Evolutionary conservation across 2,888 invertebrate species (phyloP).

Genomic region (Urechis unicinctus): DNA sequence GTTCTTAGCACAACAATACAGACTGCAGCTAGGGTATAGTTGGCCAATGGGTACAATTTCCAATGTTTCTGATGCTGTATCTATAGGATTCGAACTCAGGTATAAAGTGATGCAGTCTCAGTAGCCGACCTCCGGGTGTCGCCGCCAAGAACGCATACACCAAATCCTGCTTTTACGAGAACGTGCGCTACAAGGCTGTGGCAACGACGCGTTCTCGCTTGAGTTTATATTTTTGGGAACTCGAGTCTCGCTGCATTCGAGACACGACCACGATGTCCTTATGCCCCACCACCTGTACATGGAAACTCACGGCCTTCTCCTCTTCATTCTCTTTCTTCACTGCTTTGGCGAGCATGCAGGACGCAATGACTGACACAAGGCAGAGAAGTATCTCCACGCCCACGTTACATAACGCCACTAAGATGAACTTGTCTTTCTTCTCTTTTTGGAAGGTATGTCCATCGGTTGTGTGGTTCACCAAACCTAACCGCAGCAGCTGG

Average conservation of each 20-base stretch:
- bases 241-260: too few species aligned
- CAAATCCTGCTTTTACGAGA: too few species aligned
- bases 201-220: not conserved
- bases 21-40: too few species aligned
- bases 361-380: slow-evolving; percentile 42
- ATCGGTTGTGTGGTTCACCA: slow-evolving; percentile 50
- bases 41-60: too few species aligned
- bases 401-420: slow-evolving; percentile 43
- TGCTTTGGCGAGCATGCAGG: slow-evolving; percentile 46
- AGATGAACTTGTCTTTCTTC: slow-evolving; percentile 43
- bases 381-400: slow-evolving; percentile 46
- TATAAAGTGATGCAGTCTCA: too few species aligned
- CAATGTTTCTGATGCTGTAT: too few species aligned
- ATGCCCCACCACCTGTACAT: slow-evolving; percentile 49
- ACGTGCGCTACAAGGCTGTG: not conserved
- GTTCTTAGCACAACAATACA: too few species aligned
- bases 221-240: too few species aligned
- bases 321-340: slow-evolving; percentile 48
- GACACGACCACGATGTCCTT: slow-evolving; percentile 50
- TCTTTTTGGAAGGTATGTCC: slow-evolving; percentile 50
- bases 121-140: too few species aligned
- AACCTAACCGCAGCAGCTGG: slow-evolving; percentile 50
- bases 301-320: slow-evolving; percentile 48
- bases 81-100: too few species aligned
- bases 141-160: too few species aligned